Percentiles rank a stretch among this genome's conserved stretches.
Evolutionary conservation across 2,797 vertebrate species (phyloP).

Genomic region (Acipenser transmontanus): DNA sequence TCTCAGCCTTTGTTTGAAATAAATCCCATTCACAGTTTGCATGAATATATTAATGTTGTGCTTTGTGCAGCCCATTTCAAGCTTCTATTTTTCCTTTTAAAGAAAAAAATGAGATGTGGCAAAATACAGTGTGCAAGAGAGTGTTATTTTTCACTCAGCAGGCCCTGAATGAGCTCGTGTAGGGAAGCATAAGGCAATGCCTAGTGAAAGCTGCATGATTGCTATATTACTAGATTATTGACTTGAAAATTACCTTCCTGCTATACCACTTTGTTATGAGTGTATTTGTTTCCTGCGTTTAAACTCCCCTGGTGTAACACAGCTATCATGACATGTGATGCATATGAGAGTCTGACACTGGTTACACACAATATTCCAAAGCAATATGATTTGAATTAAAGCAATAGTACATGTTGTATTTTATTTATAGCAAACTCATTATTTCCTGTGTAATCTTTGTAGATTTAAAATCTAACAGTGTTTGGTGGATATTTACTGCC

Average conservation of each 20-base stretch:
- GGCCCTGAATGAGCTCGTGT: conserved; percentile 21
- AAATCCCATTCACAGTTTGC: conserved; percentile 17
- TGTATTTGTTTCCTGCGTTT: conserved; percentile 33
- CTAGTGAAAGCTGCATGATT: conserved; percentile 27
- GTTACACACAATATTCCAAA: conserved; percentile 24
- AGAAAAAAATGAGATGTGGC: too few relatives aligned
- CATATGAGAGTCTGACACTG: conserved; percentile 30
- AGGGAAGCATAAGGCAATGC: conserved; percentile 23
- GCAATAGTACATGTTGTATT: too few relatives aligned
- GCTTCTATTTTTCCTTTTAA: background rate
- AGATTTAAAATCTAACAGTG: too few relatives aligned
- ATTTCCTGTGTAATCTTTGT: too few relatives aligned
- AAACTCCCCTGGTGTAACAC: conserved; percentile 27
- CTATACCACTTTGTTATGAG: conserved; percentile 30
- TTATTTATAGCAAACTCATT: too few relatives aligned
- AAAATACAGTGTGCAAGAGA: too few relatives aligned
- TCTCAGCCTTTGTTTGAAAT: conserved; percentile 13
- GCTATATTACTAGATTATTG: conserved; percentile 34
- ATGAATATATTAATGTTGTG: conserved; percentile 20
- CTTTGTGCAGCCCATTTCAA: conserved; percentile 15
- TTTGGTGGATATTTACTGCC: too few relatives aligned
- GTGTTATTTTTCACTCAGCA: conserved; percentile 14
- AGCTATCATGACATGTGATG: conserved; percentile 28
- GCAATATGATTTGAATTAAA: too few relatives aligned
- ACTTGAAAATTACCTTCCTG: conserved; percentile 30